Percentiles rank a stretch among this genome's conserved stretches.
These are phyloP conservation scores for Tribolium madens DNA, from an alignment of 1,140 invertebrate species.

Conservation along the genomic window DNA sequence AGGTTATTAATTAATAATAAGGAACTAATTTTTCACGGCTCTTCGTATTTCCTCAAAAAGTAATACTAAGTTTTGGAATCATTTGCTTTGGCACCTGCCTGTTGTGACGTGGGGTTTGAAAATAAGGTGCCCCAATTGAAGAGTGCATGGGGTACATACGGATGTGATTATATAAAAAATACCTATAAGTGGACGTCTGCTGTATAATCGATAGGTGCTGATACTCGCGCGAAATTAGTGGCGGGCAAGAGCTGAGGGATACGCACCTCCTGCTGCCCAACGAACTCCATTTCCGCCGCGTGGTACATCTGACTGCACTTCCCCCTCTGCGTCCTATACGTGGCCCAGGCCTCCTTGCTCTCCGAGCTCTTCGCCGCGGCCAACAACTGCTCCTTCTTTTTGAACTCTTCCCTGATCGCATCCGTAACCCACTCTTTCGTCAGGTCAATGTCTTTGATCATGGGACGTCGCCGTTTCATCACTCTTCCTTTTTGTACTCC, in stretches of 20 bases:
- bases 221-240: constrained; percentile 60
- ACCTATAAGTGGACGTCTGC: constrained; percentile 65
- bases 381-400: constrained; percentile 63
- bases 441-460: constrained; percentile 60
- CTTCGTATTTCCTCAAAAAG: background rate
- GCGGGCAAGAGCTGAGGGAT: constrained; percentile 64
- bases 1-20: too few relatives aligned
- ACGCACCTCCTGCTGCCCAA: constrained; percentile 67
- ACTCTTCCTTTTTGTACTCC: constrained; percentile 53
- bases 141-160: constrained; percentile 21
- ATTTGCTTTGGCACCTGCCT: constrained; percentile 38
- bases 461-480: constrained; percentile 57
- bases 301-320: constrained; percentile 63
- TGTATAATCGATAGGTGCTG: constrained; percentile 65
- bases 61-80: constrained; percentile 30
- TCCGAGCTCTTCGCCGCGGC: constrained; percentile 59
- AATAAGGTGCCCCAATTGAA: constrained; percentile 37
- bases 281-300: constrained; percentile 60
- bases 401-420: constrained; percentile 61
- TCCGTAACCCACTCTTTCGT: constrained; percentile 63
- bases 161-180: constrained; percentile 53
- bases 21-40: too few relatives aligned
- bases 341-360: constrained; percentile 62
- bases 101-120: constrained; percentile 39
- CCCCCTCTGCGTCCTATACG: constrained; percentile 62